Evolutionary conservation across 2,888 invertebrate species (phyloP).

Genomic region (Oxyteleia sp.): DNA sequence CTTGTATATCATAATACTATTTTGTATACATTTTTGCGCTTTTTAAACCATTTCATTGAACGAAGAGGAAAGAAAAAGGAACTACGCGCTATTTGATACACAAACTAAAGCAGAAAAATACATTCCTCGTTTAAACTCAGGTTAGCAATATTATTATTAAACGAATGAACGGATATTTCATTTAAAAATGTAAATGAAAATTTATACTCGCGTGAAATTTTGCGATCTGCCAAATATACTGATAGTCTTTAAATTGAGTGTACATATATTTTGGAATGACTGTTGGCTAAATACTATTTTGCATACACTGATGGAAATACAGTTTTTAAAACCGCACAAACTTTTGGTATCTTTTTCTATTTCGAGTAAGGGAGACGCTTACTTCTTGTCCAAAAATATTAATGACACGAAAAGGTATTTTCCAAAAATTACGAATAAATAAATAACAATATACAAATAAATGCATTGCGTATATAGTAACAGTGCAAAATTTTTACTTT

Average conservation of each 20-base stretch:
- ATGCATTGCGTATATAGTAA: conserved; percentile 36
- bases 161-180: conserved; percentile 27
- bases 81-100: conserved; percentile 17
- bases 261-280: conserved; percentile 39
- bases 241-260: conserved; percentile 29
- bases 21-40: conserved; percentile 52
- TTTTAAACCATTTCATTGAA: conserved; percentile 23
- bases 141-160: conserved; percentile 36
- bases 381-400: conserved; percentile 13
- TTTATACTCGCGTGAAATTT: conserved; percentile 10
- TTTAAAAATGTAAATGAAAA: too few relatives aligned
- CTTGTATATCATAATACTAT: conserved; percentile 36
- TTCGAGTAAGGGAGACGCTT: conserved; percentile 20
- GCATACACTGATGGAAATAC: conserved; percentile 20
- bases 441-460: not conserved
- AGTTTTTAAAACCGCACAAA: conserved; percentile 14
- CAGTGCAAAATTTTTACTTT: conserved; percentile 73
- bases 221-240: conserved; percentile 35
- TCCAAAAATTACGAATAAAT: too few relatives aligned
- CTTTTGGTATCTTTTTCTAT: conserved; percentile 19
- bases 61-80: conserved; percentile 1
- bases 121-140: conserved; percentile 63
- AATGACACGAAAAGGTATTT: not conserved
- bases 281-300: conserved; percentile 39
- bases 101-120: conserved; percentile 35